Evolutionary conservation across 2,888 invertebrate species (phyloP), one percentile per base, ranked within the genome.

Genomic region (Periphyllus acericola): DNA sequence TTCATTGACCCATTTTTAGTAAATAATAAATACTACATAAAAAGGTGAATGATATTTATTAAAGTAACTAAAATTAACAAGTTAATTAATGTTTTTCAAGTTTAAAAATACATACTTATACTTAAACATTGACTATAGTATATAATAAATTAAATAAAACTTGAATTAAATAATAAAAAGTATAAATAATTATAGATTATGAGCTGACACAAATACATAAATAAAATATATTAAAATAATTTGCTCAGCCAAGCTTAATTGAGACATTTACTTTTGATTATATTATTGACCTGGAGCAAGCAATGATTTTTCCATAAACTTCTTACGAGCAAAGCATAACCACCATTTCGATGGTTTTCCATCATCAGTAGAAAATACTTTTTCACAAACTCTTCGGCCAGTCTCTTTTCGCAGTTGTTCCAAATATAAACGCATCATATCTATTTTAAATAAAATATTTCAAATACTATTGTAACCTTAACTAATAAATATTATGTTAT

Each of bases 281-380:
- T 0, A 74, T 79, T 85, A 95, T 91, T 96, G 96, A 74, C 98
- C 98, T 3, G 97, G 97, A 0, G 95, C 96, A 60, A 97, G 95
- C 52, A 99, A 93, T 52, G 98, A 98, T 92, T 99, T 99, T 92
- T 99, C 99, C 99, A 99, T 99, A 92, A 99, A 99, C 94, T 98
- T 98, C 94, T 98, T 98, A 92, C 98, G 98, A 52, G 98, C 96
- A 93, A 99, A 99, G 92, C 99, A 99, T 88, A 99, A 93, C 99
- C 99, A 99, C 99, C 99, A 99, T 93, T 99, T 99, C 91, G 97
- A 98, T 17, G 99, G 98, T 91, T 98, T 98, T 14, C 98, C 98
- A 91, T 97, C 97, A 90, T 96, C 96, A 21, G 95, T 94, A 76
- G 95, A 95, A 92, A 97, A 99, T 3, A 97, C 99, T 92, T 96